Percentiles rank a stretch among this genome's conserved stretches.
Evolutionary conservation across 2,113 vertebrate species (phyloP).

Genomic region (Cyanoramphus novaezelandiae): DNA sequence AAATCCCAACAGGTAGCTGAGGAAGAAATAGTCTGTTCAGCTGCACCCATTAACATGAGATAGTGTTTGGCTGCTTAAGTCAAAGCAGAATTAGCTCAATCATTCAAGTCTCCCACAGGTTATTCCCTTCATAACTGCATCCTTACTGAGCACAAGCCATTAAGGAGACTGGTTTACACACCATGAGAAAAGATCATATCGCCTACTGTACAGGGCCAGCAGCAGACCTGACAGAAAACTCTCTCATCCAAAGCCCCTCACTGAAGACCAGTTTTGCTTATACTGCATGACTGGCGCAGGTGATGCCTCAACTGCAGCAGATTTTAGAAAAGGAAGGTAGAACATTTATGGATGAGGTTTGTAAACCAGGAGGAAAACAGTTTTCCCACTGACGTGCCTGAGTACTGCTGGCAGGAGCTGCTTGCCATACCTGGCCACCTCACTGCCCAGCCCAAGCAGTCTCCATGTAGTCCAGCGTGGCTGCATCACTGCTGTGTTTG

Average conservation of each 20-base stretch:
- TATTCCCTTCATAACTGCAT: neutral
- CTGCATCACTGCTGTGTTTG: neutral
- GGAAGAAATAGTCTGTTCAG: neutral
- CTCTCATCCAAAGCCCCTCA: neutral
- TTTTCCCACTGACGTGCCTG: accelerated
- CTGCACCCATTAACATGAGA: neutral
- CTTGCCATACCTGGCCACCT: neutral
- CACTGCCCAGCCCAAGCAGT: neutral
- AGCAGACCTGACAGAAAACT: neutral
- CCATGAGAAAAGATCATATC: neutral
- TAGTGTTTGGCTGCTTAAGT: neutral
- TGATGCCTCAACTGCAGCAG: neutral
- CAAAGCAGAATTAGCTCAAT: neutral
- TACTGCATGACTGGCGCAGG: accelerated
- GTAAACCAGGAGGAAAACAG: accelerated
- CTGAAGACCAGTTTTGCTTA: neutral
- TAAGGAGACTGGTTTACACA: neutral
- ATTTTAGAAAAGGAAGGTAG: neutral
- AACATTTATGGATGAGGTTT: neutral
- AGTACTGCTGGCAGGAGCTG: accelerated
- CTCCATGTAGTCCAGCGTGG: accelerated
- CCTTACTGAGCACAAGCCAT: neutral
- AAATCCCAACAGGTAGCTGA: neutral
- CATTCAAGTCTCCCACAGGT: neutral
- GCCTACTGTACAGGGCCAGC: accelerated